Base-by-base conservation (phyloP, 2,113 vertebrate genomes). In the Rousettus leschenaultii region DNA sequence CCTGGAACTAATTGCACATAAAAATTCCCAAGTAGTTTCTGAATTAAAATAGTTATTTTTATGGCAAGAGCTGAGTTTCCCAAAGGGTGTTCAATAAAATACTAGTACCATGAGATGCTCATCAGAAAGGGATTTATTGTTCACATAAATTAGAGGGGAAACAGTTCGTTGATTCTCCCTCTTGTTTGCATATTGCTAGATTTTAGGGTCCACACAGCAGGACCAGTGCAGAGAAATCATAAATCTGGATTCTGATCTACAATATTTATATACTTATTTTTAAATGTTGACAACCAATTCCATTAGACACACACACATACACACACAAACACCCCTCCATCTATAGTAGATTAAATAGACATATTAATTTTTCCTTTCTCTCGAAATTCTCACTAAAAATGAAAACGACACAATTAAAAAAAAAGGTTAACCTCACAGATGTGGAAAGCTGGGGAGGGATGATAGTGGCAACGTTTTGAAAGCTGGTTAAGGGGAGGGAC, bases 41-140 rank as follows among this genome's bases (percentile, higher is more conserved):
- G 95, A 97, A 95, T 94, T 97, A 94, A 96, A 96, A 97, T 89
- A 86, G 95, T 93, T 93, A 97, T 65, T 97, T 97, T 98, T 96
- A 97, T 96, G 89, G 53, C 38, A 48, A 93, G 19, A 91, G 30
- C 89, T 68, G 70, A 73, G 95, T 94, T 96, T 97, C 95, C 95
- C 95, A 97, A 97, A 94, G 93, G 91, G 71, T 96, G 86, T 70
- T 68, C 94, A 95, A 96, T 74, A 93, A 97, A 97, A 96, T 48
- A 43, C 82, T 89, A 59, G 66, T 79, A 70, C 89, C 89, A 71
- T 6, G 51, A 96, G 84, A 96, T 98, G 91, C 53, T 82, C 97
- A 65, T 94, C 35, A 9, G 74, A 96, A 92, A 96, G 80, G 28
- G 66, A 45, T 82, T 90, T 87, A 90, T 84, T 94, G 95, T 95